phyloP scores from a whole-genome alignment of 2,113 vertebrate species.

The Heloderma charlesbogerti region DNA sequence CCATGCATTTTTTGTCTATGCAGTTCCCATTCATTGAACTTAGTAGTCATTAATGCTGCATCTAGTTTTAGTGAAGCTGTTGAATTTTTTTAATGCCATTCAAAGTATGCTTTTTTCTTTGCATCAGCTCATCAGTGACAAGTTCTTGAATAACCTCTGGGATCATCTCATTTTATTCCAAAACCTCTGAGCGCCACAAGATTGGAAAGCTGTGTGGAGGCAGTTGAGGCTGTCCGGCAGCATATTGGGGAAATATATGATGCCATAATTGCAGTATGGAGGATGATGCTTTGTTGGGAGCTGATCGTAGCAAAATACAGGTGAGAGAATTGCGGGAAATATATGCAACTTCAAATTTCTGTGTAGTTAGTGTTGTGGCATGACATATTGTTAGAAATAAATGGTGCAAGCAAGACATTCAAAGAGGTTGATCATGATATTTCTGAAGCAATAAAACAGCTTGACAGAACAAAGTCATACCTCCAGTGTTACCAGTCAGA shows the following conservation, averaged over 20 bases:
- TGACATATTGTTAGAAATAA: not conserved
- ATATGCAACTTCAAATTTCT: not conserved
- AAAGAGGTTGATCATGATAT: not conserved
- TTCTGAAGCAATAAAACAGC: not conserved
- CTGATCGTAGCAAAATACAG: not conserved
- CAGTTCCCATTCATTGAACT: not conserved
- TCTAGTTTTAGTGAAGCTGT: not conserved
- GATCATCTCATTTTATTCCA: not conserved
- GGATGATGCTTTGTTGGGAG: not conserved
- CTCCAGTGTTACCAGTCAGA: constrained; percentile 14
- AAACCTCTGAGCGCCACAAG: not conserved
- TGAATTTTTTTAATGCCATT: constrained; percentile 3
- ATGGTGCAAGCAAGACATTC: not conserved
- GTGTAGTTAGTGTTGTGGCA: not conserved
- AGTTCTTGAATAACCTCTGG: not conserved
- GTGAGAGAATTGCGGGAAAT: not conserved
- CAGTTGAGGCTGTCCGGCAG: not conserved
- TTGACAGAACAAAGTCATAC: not conserved
- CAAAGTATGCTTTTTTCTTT: not conserved
- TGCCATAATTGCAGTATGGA: not conserved
- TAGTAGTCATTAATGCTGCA: not conserved
- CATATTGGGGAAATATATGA: not conserved
- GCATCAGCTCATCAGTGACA: not conserved
- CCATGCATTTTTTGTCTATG: not conserved
- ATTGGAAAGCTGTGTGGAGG: not conserved